phyloP scores from a whole-genome alignment of 2,113 vertebrate genomes.

The Empidonax alnorum region DNA sequence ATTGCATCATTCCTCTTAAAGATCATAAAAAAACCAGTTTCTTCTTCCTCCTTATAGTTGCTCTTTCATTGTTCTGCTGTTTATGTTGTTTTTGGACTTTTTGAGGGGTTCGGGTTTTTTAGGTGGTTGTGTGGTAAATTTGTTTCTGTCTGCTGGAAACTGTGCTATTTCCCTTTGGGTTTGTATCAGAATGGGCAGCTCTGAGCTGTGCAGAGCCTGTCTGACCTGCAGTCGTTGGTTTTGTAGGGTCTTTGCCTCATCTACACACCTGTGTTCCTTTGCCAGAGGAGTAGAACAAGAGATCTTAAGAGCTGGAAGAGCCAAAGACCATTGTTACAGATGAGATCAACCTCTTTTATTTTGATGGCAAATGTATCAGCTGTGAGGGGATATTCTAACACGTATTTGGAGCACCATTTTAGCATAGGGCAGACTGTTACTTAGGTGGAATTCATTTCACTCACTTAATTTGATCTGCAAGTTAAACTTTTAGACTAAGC shows the following conservation, averaged over 20 bases:
- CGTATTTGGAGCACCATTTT: not conserved
- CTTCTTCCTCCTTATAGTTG: not conserved
- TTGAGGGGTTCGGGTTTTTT: not conserved
- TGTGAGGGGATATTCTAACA: not conserved
- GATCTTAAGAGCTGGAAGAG: not conserved
- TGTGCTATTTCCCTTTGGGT: not conserved
- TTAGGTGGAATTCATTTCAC: not conserved
- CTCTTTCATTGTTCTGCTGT: not conserved
- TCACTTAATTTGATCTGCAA: not conserved
- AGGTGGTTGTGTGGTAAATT: not conserved
- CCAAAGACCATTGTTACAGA: not conserved
- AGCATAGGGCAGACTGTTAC: not conserved
- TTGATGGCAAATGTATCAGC: not conserved
- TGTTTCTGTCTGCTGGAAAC: not conserved
- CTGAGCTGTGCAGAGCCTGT: not conserved
- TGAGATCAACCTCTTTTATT: not conserved
- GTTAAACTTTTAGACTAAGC: not conserved
- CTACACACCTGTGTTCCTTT: not conserved
- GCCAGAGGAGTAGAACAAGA: not conserved
- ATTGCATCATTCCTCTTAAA: not conserved
- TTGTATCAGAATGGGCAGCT: not conserved
- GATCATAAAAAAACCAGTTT: not conserved
- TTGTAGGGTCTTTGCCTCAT: not conserved
- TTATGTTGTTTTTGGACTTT: not conserved
- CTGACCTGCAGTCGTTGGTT: not conserved